phyloP scores from a whole-genome alignment of 2,113 vertebrate genomes.

The Hyperoodon ampullatus region DNA sequence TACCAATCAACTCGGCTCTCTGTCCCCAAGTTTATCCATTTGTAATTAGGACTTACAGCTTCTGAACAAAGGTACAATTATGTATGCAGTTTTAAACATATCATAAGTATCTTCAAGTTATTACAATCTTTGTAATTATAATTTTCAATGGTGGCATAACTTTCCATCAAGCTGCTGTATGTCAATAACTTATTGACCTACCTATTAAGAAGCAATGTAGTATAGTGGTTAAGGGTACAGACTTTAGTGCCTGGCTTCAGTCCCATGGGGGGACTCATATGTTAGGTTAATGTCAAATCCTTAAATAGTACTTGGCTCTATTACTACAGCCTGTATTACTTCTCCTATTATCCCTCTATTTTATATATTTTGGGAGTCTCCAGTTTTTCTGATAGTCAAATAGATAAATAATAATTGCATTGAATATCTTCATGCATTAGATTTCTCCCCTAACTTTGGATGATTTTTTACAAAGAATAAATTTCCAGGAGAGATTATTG shows the following conservation, averaged over 20 bases:
- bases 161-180: background rate
- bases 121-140: background rate
- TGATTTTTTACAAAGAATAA: background rate
- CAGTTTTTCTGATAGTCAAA: background rate
- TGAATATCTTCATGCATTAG: slow-evolving; percentile 5
- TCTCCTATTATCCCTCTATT: background rate
- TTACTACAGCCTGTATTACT: background rate
- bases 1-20: background rate
- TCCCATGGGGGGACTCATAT: background rate
- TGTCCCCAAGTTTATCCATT: background rate
- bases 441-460: slow-evolving; percentile 11
- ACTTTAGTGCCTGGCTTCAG: background rate
- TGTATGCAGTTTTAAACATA: background rate
- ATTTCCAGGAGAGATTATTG: background rate
- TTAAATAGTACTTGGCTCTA: background rate
- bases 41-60: background rate
- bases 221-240: background rate
- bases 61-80: background rate
- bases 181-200: background rate
- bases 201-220: background rate
- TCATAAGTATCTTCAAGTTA: background rate
- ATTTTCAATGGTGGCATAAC: slow-evolving; percentile 4
- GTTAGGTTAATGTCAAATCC: background rate
- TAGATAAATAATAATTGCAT: background rate
- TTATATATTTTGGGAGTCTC: background rate